A percentile compares a stretch with the other conserved stretches of the same genome.
These are phyloP conservation scores for Heliangelus exortis DNA, from an alignment of 2,797 vertebrate genomes.

Conservation along the genomic window DNA sequence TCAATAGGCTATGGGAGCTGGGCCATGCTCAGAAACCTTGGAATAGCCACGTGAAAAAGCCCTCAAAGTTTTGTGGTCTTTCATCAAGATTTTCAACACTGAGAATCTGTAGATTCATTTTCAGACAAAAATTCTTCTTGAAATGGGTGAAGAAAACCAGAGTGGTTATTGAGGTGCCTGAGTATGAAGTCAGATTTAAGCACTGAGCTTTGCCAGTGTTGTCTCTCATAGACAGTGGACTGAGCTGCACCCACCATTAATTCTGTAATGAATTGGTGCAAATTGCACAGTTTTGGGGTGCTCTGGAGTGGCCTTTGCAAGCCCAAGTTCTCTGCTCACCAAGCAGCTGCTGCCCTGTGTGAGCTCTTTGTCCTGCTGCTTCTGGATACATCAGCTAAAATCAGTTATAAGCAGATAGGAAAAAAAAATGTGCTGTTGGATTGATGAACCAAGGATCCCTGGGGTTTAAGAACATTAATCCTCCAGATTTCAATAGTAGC, in stretches of 20 bases:
- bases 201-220: not conserved
- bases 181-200: not conserved
- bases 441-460: not conserved
- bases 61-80: not conserved
- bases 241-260: not conserved
- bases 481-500: not conserved
- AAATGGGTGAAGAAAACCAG: not conserved
- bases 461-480: slow-evolving; percentile 13
- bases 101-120: not conserved
- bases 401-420: not conserved
- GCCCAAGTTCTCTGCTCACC: not conserved
- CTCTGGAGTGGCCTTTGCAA: not conserved
- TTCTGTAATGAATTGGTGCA: slow-evolving; percentile 35
- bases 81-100: not conserved
- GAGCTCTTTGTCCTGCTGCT: not conserved
- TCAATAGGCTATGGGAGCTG: not conserved
- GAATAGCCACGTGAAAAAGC: not conserved
- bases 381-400: not conserved
- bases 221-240: not conserved
- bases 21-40: not conserved
- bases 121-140: not conserved
- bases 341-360: not conserved
- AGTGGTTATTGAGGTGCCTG: not conserved
- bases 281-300: not conserved
- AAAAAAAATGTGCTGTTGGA: not conserved